A percentile compares a stretch with the other conserved stretches of the same genome.
Evolutionary conservation across 2,113 vertebrate species (phyloP).

Genomic region (Pangasianodon gigas): DNA sequence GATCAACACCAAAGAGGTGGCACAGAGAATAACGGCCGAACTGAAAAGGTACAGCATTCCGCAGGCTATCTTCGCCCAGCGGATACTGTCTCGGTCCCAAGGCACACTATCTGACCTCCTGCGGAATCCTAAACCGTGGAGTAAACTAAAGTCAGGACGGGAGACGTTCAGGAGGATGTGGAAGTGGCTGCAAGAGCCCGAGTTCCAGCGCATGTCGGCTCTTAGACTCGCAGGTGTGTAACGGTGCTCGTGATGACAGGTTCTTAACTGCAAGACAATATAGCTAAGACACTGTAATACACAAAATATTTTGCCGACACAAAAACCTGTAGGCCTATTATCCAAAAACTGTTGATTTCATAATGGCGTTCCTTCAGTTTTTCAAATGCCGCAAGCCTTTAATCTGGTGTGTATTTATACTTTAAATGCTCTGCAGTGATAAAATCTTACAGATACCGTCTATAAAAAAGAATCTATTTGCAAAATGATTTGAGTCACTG

Average conservation of each 20-base stretch:
- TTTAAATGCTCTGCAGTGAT: background rate
- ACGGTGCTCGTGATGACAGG: conserved; percentile 38
- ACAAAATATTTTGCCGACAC: background rate
- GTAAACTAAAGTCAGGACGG: conserved; percentile 97
- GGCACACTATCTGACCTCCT: conserved; percentile 97
- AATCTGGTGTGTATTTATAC: background rate
- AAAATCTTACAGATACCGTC: background rate
- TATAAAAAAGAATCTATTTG: too few relatives aligned
- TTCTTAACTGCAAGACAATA: background rate
- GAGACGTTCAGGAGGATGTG: conserved; percentile 99
- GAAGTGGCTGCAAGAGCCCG: conserved; percentile 98
- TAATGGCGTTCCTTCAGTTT: background rate
- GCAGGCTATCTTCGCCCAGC: conserved; percentile 97
- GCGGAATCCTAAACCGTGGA: conserved; percentile 98
- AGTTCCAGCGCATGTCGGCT: conserved; percentile 98
- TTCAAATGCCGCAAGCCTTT: background rate
- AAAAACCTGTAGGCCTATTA: background rate
- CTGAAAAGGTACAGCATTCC: conserved; percentile 99
- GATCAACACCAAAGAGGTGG: conserved; percentile 98
- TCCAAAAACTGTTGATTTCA: background rate
- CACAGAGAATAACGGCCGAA: conserved; percentile 95
- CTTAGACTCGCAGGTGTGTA: conserved; percentile 95
- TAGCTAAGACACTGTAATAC: background rate
- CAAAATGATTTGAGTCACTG: background rate
- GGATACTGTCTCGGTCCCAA: conserved; percentile 97